A percentile compares a stretch with the other conserved stretches of the same genome.
These are phyloP conservation scores for Dexiosoma caninum DNA, from an alignment of 2,888 invertebrate genomes.

Conservation along the genomic window DNA sequence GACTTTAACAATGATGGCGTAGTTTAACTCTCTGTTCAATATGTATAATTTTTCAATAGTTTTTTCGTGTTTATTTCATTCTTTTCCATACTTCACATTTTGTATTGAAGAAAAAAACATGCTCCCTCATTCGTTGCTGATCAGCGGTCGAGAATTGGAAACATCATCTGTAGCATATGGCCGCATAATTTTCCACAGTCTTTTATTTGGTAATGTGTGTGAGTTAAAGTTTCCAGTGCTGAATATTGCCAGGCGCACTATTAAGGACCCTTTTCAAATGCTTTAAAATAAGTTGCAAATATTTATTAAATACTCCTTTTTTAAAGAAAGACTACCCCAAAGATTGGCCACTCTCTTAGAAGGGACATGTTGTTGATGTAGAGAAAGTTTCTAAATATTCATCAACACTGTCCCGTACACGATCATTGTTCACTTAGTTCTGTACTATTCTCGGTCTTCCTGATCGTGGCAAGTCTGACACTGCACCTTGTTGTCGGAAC, in stretches of 20 bases:
- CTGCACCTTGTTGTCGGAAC: too few species aligned
- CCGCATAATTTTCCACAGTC: conserved; percentile 8
- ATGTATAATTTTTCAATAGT: conserved; percentile 57
- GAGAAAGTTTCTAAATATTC: too few species aligned
- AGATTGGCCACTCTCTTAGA: too few species aligned
- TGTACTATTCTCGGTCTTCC: too few species aligned
- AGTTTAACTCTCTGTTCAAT: conserved; percentile 48
- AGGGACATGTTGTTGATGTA: too few species aligned
- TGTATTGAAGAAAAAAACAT: conserved; percentile 67
- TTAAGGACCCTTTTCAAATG: not conserved
- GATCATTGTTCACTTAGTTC: too few species aligned
- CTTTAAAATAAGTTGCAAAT: too few species aligned
- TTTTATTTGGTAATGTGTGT: not conserved
- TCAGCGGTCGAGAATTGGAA: conserved; percentile 65
- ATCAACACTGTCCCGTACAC: too few species aligned
- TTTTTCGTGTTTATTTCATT: conserved; percentile 26
- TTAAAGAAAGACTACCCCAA: too few species aligned
- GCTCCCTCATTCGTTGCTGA: conserved; percentile 71
- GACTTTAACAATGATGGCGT: conserved; percentile 58
- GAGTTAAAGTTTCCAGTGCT: not conserved
- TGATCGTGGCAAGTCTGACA: too few species aligned
- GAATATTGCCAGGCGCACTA: not conserved
- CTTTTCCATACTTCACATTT: conserved; percentile 55
- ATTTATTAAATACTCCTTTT: too few species aligned
- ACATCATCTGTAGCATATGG: conserved; percentile 9